phyloP scores from a whole-genome alignment of 2,888 invertebrate genomes.

The Melolontha melolontha region DNA sequence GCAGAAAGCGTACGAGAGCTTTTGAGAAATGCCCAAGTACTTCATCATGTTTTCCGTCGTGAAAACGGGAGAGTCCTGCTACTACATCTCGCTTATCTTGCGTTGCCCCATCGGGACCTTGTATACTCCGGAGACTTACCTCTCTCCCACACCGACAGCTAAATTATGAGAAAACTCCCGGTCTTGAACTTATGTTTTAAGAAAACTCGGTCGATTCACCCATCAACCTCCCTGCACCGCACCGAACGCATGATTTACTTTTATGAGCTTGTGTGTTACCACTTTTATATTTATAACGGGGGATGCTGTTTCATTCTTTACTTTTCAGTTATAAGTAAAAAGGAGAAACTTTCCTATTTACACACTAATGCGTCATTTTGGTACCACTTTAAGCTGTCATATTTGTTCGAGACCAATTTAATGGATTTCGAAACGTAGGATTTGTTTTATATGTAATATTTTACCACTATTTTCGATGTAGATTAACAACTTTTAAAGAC shows the following conservation, averaged over 20 bases:
- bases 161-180: conserved; percentile 36
- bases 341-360: too few species aligned
- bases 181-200: conserved; percentile 30
- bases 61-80: conserved; percentile 24
- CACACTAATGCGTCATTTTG: too few species aligned
- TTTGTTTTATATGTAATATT: too few species aligned
- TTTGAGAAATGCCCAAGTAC: conserved; percentile 50
- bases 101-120: not conserved
- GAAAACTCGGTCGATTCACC: conserved; percentile 20
- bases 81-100: conserved; percentile 42
- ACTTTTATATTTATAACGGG: conserved; percentile 38
- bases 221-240: conserved; percentile 12
- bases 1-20: conserved; percentile 31
- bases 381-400: too few species aligned
- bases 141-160: conserved; percentile 10
- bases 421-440: too few species aligned
- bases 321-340: not conserved
- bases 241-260: conserved; percentile 45
- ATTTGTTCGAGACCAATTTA: too few species aligned
- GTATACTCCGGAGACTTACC: conserved; percentile 22
- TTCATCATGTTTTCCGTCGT: conserved; percentile 50
- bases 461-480: too few species aligned
- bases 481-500: too few species aligned
- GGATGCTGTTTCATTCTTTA: not conserved
- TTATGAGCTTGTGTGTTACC: conserved; percentile 42